These are phyloP conservation scores for Trichopoda pennipes DNA, from an alignment of 2,888 invertebrate species.

Conservation along the genomic window DNA sequence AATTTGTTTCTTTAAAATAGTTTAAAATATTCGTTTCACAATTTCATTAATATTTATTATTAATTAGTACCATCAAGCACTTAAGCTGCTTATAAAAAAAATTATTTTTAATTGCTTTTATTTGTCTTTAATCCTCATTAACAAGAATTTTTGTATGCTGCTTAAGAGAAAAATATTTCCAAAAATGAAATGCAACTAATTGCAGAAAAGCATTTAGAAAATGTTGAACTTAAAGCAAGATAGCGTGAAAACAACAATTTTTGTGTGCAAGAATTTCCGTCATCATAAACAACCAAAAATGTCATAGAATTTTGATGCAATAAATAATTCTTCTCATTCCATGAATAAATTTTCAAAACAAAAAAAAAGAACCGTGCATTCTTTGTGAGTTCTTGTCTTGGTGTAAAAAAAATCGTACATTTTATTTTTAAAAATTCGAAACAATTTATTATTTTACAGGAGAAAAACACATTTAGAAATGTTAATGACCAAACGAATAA, in stretches of 20 bases:
- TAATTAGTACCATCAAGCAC: no score
- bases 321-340: conserved; percentile 32
- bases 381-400: no score
- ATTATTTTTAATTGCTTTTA: no score
- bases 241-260: conserved; percentile 17
- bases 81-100: no score
- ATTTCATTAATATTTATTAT: no score
- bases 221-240: conserved; percentile 33
- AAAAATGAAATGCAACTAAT: no score
- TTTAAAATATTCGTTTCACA: no score
- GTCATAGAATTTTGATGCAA: conserved; percentile 49
- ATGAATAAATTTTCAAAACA: conserved; percentile 19
- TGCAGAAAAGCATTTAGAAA: no score
- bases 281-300: conserved; percentile 33
- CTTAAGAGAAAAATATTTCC: no score
- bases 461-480: conserved; percentile 49
- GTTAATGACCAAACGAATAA: conserved; percentile 5
- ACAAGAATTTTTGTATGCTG: no score
- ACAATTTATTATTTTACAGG: conserved; percentile 4
- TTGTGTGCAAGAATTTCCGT: neutral
- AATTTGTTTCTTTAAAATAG: no score
- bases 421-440: conserved; percentile 37
- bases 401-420: neutral
- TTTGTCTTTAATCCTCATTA: no score
- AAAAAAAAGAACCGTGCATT: neutral